Base-by-base conservation (phyloP, 2,888 invertebrate species). In the Myopa tessellatipennis region DNA sequence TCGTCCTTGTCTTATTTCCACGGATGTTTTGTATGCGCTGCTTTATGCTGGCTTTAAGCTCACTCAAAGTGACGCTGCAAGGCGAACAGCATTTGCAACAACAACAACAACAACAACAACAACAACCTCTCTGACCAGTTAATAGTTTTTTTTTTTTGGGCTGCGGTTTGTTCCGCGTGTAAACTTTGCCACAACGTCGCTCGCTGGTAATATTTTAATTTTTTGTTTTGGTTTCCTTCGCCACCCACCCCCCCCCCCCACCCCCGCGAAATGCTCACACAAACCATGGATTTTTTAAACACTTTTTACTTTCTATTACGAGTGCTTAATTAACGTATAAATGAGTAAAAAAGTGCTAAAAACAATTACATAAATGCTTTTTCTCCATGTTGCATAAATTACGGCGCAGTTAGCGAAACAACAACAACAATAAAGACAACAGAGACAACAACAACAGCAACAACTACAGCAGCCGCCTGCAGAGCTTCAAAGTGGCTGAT, bases 91-190 rank as follows among this genome's bases (percentile, higher is more conserved):
- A 45, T 45, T 45, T 45, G 34, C 50, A 68, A 61, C 40, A 40
- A 45, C 36, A 68, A 68, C 68, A 69, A 69, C 3, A 45, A 68
- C 14, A 40, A 68, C 38, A 16, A 65, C 40, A 67, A n/a, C 40
- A 40, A 67, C 67, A 70, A 76, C 50, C 6, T 61, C 63, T 34
- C 45, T 16, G 52, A 18, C 61, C 70, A 50, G 26, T 4, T 34
- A 61, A 61, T 61, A 34, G 14, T 55, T 34, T 58, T 58, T 14
- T 26, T 72, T 18, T 71, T 38, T 58, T 34, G 12, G 5, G 50
- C 38, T 72, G 55, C 58, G 34, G 38, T 38, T 72, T n/a, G 18
- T 70, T 34, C 50, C 34, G 70, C 70, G 26, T 69, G 69, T 50
- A 34, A 55, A 60, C 50, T n/a, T 61, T 61, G 36, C 38, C 61